Evolutionary conservation across 2,797 vertebrate species (phyloP), one percentile per base, ranked within the genome.

Genomic region (Gastrophryne carolinensis): DNA sequence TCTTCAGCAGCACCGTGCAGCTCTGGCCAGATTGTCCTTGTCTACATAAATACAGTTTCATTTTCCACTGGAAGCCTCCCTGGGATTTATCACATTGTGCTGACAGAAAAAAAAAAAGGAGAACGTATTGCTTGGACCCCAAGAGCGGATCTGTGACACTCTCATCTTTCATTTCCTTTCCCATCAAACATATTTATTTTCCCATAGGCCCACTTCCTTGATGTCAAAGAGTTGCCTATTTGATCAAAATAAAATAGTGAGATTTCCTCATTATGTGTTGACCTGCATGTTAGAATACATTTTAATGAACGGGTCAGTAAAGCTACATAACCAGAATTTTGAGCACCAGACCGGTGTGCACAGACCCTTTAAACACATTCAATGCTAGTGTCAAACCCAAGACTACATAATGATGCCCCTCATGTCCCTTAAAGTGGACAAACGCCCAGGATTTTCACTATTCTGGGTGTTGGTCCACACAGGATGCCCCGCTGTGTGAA

Each of bases 141-240:
- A 57, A 49, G 60, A 58, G 44, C 19, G 19, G 60, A 72, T 62
- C 35, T 72, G 12, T 78, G 61, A 78, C 61, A 60, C 24, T 65
- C 60, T 70, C 35, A 66, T 61, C 68, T 64, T 66, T 34, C 29
- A 78, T 57, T 72, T 78, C 75, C 75, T 78, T 78, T 78, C 75
- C 75, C 75, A 78, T 30, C 24, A 78, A 66, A 39, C 23, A 50
- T 49, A 12, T 50, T 50, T 37, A 63, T n/a, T 27, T 26, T 57
- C 6, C 44, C 17, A 47, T 24, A 34, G n/a, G 57, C 27, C 37
- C 47, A 67, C 44, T 66, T 19, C 34, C 50, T 19, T 12, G 15
- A 50, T 32, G 23, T 6, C 5, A 17, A 17, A 12, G 13, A 41
- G 5, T 8, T 2, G 7, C 17, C 44, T n/a, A n/a, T n/a, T 17